phyloP scores from a whole-genome alignment of 2,113 vertebrate genomes.

The Toxotes chatareus region DNA sequence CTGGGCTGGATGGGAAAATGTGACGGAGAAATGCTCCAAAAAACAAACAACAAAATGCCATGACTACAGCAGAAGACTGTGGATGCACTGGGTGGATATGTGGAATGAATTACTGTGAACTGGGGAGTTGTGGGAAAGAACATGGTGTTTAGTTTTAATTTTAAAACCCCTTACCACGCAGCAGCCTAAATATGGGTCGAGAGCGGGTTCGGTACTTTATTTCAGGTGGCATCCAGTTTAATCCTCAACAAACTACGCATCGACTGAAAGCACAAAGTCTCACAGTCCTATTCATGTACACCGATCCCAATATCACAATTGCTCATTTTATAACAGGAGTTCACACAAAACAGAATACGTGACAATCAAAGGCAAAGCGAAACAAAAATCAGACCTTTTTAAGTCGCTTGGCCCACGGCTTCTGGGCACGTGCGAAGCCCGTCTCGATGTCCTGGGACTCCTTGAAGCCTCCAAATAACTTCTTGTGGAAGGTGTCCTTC shows the following conservation, averaged over 20 bases:
- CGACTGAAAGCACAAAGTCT: background rate
- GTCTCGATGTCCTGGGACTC: slow-evolving; percentile 86
- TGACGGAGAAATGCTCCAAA: background rate
- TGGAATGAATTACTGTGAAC: too few species aligned
- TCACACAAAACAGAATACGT: background rate
- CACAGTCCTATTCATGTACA: too few species aligned
- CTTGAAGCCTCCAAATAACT: slow-evolving; percentile 88
- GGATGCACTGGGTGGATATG: rapidly evolving
- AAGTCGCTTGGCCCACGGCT: slow-evolving; percentile 88
- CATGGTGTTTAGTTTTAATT: too few species aligned
- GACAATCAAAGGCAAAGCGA: background rate
- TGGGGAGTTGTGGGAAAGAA: too few species aligned
- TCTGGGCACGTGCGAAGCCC: slow-evolving; percentile 87
- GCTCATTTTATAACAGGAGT: background rate
- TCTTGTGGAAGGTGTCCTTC: slow-evolving; percentile 88
- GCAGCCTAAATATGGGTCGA: too few species aligned
- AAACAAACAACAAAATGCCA: background rate
- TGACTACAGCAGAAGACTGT: background rate
- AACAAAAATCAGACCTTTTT: slow-evolving; percentile 81
- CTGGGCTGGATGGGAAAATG: background rate
- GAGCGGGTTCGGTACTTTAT: too few species aligned
- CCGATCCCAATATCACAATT: background rate
- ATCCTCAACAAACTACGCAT: background rate
- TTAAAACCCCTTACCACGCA: too few species aligned
- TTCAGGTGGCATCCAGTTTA: background rate